Conservation (phyloP, 2,888 invertebrate species). For the Papilio elwesi region DNA sequence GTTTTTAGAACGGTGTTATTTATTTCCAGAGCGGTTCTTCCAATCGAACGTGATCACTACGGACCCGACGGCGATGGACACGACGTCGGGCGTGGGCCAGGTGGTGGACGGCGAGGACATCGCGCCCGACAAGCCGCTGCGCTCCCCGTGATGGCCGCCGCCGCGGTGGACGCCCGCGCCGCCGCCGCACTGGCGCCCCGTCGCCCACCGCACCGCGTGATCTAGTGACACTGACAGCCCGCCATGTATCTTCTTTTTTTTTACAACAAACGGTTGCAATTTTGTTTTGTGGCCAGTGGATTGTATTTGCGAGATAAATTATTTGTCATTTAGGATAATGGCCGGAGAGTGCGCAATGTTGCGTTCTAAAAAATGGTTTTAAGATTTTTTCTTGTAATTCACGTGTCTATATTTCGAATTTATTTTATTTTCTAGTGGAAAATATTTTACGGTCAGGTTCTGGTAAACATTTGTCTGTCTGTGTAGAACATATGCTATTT, state of each 20-base stretch:
- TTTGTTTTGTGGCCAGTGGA: not conserved
- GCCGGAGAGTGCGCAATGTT: not conserved
- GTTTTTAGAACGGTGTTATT: not conserved
- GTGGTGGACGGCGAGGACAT: constrained; percentile 71
- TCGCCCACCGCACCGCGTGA: constrained; percentile 69
- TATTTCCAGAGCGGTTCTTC: constrained; percentile 84
- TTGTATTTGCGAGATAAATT: not conserved
- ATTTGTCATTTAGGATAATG: not conserved
- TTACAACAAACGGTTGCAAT: not conserved
- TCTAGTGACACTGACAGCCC: not conserved
- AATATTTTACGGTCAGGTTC: not conserved
- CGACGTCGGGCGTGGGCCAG: constrained; percentile 63
- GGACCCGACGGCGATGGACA: constrained; percentile 84
- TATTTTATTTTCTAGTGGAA: not conserved
- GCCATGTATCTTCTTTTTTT: not conserved
- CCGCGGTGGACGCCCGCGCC: constrained; percentile 77
- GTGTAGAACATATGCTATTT: not conserved
- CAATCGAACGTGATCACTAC: constrained; percentile 85
- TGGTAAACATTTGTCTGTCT: constrained; percentile 2
- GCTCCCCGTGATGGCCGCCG: constrained; percentile 72
- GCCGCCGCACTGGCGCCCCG: constrained; percentile 78
- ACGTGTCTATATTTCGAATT: constrained; percentile 2
- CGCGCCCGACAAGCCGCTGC: constrained; percentile 75
- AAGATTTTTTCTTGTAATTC: not conserved
- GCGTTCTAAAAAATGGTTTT: not conserved